Base-by-base conservation (phyloP, 2,888 invertebrate species). In the Ochropleura leucogaster region DNA sequence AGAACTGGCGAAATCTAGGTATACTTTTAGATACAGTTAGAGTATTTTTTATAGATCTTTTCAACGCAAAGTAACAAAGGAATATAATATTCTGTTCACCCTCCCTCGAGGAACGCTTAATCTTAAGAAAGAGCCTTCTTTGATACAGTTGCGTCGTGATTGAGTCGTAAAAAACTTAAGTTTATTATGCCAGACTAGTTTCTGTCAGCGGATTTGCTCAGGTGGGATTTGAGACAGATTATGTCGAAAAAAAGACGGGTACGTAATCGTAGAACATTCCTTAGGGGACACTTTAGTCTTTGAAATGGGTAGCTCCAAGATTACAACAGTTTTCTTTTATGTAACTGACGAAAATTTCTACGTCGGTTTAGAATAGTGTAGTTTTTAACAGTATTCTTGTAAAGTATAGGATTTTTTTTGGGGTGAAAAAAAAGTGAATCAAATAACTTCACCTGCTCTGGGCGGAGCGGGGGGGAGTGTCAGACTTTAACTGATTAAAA, bases 131-230 rank as follows among this genome's bases (percentile, higher is more conserved):
- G 46, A 53, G 46, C 12, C 49, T 42, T 46, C 51, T 72, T 77
- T 57, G 62, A 40, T 44, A 62, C 55, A 65, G 59, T 20, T 20
- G 53, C 51, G 16, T 20, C n/a, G 59, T 44, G 67, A 77, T 68
- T 73, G 53, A 59, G 64, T 49, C 78, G 42, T 73, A 74, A 74
- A 72, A 77, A 73, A 68, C 51, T 51, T 64, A 67, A 44, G 49
- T 77, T 66, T 77, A 63, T 67, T 66, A 72, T n/a, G 9, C 18
- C 5, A n/a, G 60, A 49, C 75, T 74, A 76, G 53, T 69, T 55
- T 63, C 12, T 69, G 63, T 55, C 76, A 75, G 68, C 68, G 49
- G 53, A 55, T 68, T 68, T n/a, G 5, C 55, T 63, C 55, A 47
- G 68, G 74, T 68, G 42, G n/a, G 62, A 69, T 55, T 75, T 68